phyloP scores from a whole-genome alignment of 2,888 invertebrate species.

The Calliphora vomitoria region DNA sequence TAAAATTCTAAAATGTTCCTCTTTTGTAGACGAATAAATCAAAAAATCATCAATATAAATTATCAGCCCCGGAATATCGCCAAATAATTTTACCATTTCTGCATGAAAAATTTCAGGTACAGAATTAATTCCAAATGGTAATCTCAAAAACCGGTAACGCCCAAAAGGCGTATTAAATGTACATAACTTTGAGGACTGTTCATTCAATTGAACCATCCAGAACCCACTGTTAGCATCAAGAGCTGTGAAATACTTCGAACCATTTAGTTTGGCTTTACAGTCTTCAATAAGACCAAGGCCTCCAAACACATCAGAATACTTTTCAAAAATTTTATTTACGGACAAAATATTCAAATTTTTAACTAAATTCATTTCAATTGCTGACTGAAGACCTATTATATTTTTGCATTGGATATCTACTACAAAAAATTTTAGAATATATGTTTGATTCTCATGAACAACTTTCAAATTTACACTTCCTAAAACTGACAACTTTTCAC shows the following conservation, averaged over 20 bases:
- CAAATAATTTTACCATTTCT: conserved; percentile 65
- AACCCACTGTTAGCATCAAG: conserved; percentile 67
- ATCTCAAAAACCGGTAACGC: conserved; percentile 69
- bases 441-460: conserved; percentile 21
- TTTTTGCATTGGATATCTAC: conserved; percentile 57
- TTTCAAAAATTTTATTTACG: conserved; percentile 49
- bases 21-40: conserved; percentile 55
- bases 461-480: conserved; percentile 41
- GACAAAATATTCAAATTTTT: conserved; percentile 48
- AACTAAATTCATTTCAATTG: conserved; percentile 52
- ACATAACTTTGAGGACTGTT: conserved; percentile 74
- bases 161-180: conserved; percentile 76
- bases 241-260: conserved; percentile 35
- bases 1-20: conserved; percentile 62
- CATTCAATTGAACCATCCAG: conserved; percentile 74
- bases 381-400: conserved; percentile 59
- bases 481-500: conserved; percentile 58
- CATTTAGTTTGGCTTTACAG: conserved; percentile 59
- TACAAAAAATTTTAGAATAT: conserved; percentile 53
- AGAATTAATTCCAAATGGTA: conserved; percentile 71
- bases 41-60: conserved; percentile 73
- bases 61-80: conserved; percentile 57
- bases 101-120: conserved; percentile 69
- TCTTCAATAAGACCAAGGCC: conserved; percentile 64
- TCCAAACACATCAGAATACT: conserved; percentile 61